A percentile compares a stretch with the other conserved stretches of the same genome.
phyloP scores from a whole-genome alignment of 30 jellyfish, hydroid and myxozoan genomes.

The Aurelia sp. region DNA sequence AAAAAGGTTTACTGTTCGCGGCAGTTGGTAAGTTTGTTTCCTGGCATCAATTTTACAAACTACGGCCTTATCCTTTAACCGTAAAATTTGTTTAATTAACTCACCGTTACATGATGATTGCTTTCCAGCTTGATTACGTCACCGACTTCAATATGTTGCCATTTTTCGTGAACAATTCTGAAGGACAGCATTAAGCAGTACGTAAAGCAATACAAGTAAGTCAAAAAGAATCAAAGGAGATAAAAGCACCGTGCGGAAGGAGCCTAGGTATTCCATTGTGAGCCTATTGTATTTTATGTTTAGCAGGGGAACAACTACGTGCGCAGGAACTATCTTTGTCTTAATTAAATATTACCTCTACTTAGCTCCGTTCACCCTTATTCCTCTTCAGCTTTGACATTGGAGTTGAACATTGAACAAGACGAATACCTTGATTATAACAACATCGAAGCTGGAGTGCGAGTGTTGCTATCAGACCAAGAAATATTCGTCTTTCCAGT shows the following conservation, averaged over 20 bases:
- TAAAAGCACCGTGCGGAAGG: too few relatives aligned
- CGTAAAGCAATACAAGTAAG: too few relatives aligned
- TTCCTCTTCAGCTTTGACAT: background rate
- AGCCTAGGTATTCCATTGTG: too few relatives aligned
- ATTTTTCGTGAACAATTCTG: slow-evolving; percentile 65
- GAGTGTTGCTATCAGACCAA: slow-evolving; percentile 5
- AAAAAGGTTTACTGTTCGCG: too few relatives aligned
- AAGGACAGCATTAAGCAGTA: background rate
- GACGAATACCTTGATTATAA: background rate
- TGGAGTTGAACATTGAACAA: slow-evolving; percentile 1
- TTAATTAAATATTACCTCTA: too few relatives aligned
- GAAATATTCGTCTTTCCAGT: background rate
- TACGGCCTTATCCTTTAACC: too few relatives aligned
- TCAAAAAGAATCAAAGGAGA: too few relatives aligned
- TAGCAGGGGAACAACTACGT: too few relatives aligned
- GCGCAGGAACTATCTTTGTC: too few relatives aligned
- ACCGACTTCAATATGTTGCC: slow-evolving; percentile 85
- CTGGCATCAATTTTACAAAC: too few relatives aligned
- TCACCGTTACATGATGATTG: slow-evolving; percentile 88
- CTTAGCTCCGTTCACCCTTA: background rate
- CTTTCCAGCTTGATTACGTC: slow-evolving; percentile 86
- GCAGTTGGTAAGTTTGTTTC: too few relatives aligned
- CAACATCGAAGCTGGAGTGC: background rate
- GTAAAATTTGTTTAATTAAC: background rate
- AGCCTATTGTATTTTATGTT: too few relatives aligned